These are phyloP conservation scores for Cynopterus brachyotis DNA, from an alignment of 2,113 vertebrate species.

Conservation along the genomic window DNA sequence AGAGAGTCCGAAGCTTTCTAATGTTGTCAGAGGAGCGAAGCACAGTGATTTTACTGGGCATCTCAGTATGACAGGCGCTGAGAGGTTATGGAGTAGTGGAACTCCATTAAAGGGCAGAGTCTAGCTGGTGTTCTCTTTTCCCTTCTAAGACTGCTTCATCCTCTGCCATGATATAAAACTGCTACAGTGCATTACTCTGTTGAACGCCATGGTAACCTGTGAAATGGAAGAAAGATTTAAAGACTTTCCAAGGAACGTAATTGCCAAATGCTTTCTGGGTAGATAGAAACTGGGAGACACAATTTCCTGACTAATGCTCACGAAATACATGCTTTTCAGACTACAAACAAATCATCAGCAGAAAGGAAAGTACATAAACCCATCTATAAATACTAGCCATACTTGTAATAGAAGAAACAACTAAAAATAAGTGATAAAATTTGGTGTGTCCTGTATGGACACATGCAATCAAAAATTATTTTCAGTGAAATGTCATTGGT, in stretches of 20 bases:
- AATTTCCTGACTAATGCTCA: constrained; percentile 5
- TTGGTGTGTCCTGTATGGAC: not conserved
- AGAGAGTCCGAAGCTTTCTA: not conserved
- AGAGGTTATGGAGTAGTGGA: not conserved
- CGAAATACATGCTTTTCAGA: constrained; percentile 6
- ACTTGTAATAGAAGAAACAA: constrained; percentile 46
- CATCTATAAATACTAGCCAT: not conserved
- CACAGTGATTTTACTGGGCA: constrained; percentile 2
- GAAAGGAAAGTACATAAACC: not conserved
- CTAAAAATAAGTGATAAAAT: constrained; percentile 46
- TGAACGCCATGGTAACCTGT: not conserved
- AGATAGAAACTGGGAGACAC: constrained; percentile 13
- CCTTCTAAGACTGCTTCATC: not conserved
- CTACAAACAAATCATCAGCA: not conserved
- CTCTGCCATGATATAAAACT: constrained; percentile 7
- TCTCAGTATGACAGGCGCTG: not conserved
- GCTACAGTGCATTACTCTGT: not conserved
- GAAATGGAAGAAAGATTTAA: constrained; percentile 9
- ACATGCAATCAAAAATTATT: constrained; percentile 18
- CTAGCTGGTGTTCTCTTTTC: not conserved
- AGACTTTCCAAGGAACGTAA: constrained; percentile 33
- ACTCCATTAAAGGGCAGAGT: not conserved
- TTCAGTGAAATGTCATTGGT: constrained; percentile 48
- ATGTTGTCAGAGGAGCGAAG: constrained; percentile 10
- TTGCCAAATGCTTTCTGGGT: not conserved